Evolutionary conservation across 2,888 invertebrate species (phyloP).

Genomic region (Lucinisca nassula): DNA sequence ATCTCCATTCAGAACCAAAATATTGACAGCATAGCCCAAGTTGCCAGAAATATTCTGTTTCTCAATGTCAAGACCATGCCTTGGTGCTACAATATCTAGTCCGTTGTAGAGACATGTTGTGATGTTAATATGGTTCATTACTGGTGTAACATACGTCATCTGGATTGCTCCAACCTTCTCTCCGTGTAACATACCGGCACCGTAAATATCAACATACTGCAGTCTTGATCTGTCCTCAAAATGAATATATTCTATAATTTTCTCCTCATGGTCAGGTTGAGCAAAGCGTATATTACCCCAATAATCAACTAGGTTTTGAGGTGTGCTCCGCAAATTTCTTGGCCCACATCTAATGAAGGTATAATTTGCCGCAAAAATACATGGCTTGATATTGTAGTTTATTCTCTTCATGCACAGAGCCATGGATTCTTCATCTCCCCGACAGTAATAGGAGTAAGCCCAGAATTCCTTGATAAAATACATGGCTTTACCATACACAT

Average conservation of each 20-base stretch:
- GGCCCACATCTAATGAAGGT: slow-evolving; percentile 97
- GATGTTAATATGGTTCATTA: slow-evolving; percentile 94
- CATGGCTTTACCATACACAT: slow-evolving; percentile 85
- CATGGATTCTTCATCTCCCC: slow-evolving; percentile 88
- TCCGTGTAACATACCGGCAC: slow-evolving; percentile 98
- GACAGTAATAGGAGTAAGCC: slow-evolving; percentile 85
- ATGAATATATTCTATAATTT: slow-evolving; percentile 89
- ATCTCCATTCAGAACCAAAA: slow-evolving; percentile 97
- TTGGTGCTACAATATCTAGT: slow-evolving; percentile 96
- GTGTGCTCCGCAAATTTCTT: slow-evolving; percentile 77
- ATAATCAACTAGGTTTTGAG: slow-evolving; percentile 76
- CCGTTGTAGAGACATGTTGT: slow-evolving; percentile 96
- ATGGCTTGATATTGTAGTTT: slow-evolving; percentile 92
- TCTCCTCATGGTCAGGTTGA: slow-evolving; percentile 95
- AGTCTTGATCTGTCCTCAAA: slow-evolving; percentile 91
- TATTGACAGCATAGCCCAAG: slow-evolving; percentile 96
- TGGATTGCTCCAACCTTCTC: slow-evolving; percentile 97
- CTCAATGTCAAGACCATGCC: slow-evolving; percentile 90
- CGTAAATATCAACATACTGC: slow-evolving; percentile 93
- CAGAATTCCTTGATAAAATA: slow-evolving; percentile 87
- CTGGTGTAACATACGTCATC: slow-evolving; percentile 96
- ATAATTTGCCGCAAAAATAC: slow-evolving; percentile 95
- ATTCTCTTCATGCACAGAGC: slow-evolving; percentile 92
- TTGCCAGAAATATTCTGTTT: slow-evolving; percentile 90
- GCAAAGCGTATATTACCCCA: slow-evolving; percentile 99